phyloP scores from a whole-genome alignment of 2,113 vertebrate species.

The western clawed frog (Xenopus tropicalis) region UCB_Xtro_10.0 CM004445.2:53355501-53356000 shows the following conservation, averaged over 20 bases:
- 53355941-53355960: constrained; percentile 31
- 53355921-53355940: constrained; percentile 26
- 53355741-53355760: constrained; percentile 37
- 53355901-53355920: constrained; percentile 35
- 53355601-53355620: constrained; percentile 16
- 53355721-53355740: constrained; percentile 29
- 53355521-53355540: constrained; percentile 1
- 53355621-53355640: constrained; percentile 12
- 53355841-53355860: not conserved
- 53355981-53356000: not conserved
- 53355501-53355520: constrained; percentile 16
- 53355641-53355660: constrained; percentile 25
- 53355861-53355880: constrained; percentile 4
- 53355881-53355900: constrained; percentile 17
- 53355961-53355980: constrained; percentile 2
- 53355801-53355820: constrained; percentile 43
- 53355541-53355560: not conserved
- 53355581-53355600: constrained; percentile 25
- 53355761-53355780: constrained; percentile 9
- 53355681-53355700: constrained; percentile 11
- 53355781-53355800: constrained; percentile 33
- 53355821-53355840: constrained; percentile 19
- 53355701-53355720: constrained; percentile 11
- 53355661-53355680: constrained; percentile 36
- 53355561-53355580: constrained; percentile 20